Base-by-base conservation (phyloP, 2,113 vertebrate genomes). In the Typhlomys cinereus region DNA sequence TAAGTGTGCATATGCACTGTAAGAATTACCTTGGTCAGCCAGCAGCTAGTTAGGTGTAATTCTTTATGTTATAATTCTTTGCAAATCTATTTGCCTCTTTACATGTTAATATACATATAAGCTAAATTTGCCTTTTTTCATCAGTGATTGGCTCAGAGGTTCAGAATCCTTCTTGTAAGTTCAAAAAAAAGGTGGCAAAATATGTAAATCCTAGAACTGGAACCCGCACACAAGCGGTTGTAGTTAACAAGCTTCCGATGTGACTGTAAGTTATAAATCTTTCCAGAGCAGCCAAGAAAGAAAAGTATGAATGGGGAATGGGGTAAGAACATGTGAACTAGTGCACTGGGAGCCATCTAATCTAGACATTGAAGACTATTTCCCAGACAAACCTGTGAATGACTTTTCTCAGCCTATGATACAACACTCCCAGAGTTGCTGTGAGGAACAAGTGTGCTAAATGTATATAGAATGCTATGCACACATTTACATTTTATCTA, bases 111-210 rank as follows among this genome's bases (percentile, higher is more conserved):
- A 41, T 85, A 69, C 50, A 87, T 34, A 41, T 81, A 70, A 57
- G 25, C 52, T 83, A 61, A 89, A 62, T 87, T 71, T 92, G 20
- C 31, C n/a, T 12, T 88, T 79, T 91, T 64, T 74, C 64, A 64
- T 66, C 10, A 61, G 17, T 81, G 78, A 61, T 44, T 76, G 44
- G 20, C 44, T n/a, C 41, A 15, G 13, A 7, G 31, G n/a, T 75
- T 80, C 61, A 66, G 31, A 57, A 62, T 83, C 64, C 25, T 46
- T 83, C 31, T 44, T 1, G 14, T 25, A 29, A 4, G 5, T 83
- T 44, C 39, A 52, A 69, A 83, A 66, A 48, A 85, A 44, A 34
- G 8, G 20, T 29, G 34, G 36, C 80, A 74, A 39, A 46, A 5
- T 62, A 18, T 11, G 3, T 59, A 69, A 84, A 75, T 94, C 52